A percentile compares a stretch with the other conserved stretches of the same genome.
Conservation (phyloP, 1,140 invertebrate species). For the Ceratosolen fusciceps region DNA sequence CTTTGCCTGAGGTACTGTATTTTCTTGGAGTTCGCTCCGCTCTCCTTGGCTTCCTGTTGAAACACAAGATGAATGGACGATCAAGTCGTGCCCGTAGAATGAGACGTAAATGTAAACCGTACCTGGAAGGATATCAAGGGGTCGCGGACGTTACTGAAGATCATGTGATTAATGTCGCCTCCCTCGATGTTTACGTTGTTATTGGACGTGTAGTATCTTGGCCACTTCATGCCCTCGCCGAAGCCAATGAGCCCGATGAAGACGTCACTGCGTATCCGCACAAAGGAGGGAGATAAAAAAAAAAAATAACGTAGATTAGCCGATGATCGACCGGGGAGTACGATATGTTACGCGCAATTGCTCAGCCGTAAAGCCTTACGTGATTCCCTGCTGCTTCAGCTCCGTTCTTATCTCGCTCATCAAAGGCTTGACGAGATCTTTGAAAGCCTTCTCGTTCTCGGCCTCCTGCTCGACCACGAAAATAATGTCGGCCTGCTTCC, state of each 20-base stretch:
- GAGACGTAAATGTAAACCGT: too few relatives aligned
- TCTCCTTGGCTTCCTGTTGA: constrained; percentile 60
- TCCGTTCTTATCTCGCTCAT: constrained; percentile 68
- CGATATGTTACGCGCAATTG: too few relatives aligned
- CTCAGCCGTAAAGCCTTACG: constrained; percentile 66
- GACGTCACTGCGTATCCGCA: constrained; percentile 74
- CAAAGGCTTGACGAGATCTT: constrained; percentile 67
- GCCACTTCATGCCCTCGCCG: constrained; percentile 72
- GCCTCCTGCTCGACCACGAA: constrained; percentile 77
- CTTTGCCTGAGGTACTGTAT: constrained; percentile 59
- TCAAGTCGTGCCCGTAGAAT: too few relatives aligned
- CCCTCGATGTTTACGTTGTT: constrained; percentile 74
- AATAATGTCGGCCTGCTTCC: constrained; percentile 81
- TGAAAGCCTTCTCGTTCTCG: constrained; percentile 70
- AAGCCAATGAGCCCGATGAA: constrained; percentile 75
- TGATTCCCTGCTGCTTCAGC: constrained; percentile 74
- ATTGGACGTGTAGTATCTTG: constrained; percentile 73
- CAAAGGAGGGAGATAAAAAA: too few relatives aligned
- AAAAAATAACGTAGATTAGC: constrained; percentile 32
- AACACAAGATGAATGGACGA: too few relatives aligned
- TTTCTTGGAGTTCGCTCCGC: constrained; percentile 49
- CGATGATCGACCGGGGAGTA: neutral
- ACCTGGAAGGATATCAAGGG: constrained; percentile 59
- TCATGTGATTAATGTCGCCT: constrained; percentile 71
- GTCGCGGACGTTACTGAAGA: constrained; percentile 59